A percentile compares a stretch with the other conserved stretches of the same genome.
phyloP scores from a whole-genome alignment of 2,888 invertebrate genomes.

The Tigriopus californicus region DNA sequence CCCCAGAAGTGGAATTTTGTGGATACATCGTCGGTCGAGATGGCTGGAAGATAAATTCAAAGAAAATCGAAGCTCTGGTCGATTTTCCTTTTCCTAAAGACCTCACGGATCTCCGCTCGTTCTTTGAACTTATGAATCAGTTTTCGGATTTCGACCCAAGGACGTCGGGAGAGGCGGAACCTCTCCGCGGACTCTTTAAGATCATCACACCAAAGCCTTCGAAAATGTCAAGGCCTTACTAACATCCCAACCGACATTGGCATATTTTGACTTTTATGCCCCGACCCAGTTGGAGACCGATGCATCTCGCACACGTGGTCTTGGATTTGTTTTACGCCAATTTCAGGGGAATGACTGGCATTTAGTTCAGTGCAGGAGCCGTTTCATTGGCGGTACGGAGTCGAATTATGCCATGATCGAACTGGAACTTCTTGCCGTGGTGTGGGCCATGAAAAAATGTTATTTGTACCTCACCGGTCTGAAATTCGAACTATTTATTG shows the following conservation, averaged over 20 bases:
- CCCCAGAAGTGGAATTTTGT: background rate
- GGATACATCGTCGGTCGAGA: background rate
- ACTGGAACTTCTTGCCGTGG: slow-evolving; percentile 16
- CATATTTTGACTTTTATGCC: background rate
- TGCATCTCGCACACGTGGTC: background rate
- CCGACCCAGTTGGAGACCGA: background rate
- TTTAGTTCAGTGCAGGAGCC: slow-evolving; percentile 9
- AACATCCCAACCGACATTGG: background rate
- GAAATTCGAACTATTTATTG: background rate
- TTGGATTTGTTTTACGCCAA: too few species aligned
- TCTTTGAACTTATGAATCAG: background rate
- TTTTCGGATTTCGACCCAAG: background rate
- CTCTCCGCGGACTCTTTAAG: background rate
- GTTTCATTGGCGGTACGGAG: slow-evolving; percentile 15
- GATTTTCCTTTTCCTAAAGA: too few species aligned
- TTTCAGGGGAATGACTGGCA: too few species aligned
- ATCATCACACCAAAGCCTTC: background rate
- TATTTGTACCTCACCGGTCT: slow-evolving; percentile 7
- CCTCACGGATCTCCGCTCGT: background rate
- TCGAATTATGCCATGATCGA: slow-evolving; percentile 17
- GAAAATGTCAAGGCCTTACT: background rate
- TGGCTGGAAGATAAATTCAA: background rate
- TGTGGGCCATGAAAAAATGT: slow-evolving; percentile 15
- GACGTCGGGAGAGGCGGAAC: background rate
- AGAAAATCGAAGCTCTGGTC: too few species aligned